Percentiles rank a stretch among this genome's conserved stretches.
Conservation (phyloP, 2,888 invertebrate genomes). For the Dinocampus coccinellae region DNA sequence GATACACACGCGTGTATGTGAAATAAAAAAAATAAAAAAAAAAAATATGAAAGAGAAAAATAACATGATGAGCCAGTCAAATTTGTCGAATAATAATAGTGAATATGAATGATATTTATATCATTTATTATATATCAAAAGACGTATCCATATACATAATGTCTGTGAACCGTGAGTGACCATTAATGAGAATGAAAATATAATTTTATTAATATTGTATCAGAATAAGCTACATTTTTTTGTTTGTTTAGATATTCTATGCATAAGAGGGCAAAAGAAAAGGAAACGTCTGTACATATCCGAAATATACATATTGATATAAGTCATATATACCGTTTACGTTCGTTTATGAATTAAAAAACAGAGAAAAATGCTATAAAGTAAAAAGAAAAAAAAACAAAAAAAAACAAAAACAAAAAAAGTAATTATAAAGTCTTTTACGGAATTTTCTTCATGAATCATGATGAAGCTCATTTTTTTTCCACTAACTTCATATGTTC, state of each 20-base stretch:
- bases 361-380: neutral
- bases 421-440: neutral
- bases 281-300: constrained; percentile 16
- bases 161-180: neutral
- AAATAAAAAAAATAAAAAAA: no score
- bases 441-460: neutral
- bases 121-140: neutral
- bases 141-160: neutral
- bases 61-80: neutral
- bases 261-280: no score
- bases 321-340: constrained; percentile 3
- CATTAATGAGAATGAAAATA: neutral
- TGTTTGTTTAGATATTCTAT: no score
- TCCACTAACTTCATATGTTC: neutral
- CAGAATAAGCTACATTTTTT: no score
- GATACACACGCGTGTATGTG: constrained; percentile 8
- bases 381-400: neutral
- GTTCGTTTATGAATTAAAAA: neutral
- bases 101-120: neutral
- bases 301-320: constrained; percentile 17
- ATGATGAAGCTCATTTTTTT: neutral
- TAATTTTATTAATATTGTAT: no score
- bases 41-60: neutral
- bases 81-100: neutral
- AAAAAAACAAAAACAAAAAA: neutral